phyloP scores from a whole-genome alignment of 2,113 vertebrate species.

The Engraulis encrasicolus region DNA sequence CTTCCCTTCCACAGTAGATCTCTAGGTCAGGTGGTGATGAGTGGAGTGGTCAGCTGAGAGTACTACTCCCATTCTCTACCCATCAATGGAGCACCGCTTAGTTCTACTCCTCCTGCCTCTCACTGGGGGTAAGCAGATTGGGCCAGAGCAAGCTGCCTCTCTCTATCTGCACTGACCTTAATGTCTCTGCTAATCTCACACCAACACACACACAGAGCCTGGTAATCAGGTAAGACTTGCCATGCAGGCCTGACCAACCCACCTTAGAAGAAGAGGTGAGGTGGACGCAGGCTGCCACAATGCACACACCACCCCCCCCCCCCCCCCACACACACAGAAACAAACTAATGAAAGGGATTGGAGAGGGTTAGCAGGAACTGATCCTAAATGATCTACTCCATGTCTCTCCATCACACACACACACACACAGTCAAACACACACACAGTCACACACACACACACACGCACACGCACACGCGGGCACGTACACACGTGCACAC shows the following conservation, averaged over 20 bases:
- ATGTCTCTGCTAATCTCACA: neutral
- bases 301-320: no score
- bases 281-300: no score
- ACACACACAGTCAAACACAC: neutral
- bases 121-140: conserved; percentile 13
- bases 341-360: conserved; percentile 68
- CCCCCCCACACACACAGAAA: neutral
- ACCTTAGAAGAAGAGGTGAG: no score
- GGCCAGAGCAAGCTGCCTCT: neutral
- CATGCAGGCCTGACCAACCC: no score
- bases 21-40: no score
- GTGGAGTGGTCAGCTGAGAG: neutral
- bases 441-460: conserved; percentile 17
- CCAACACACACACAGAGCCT: neutral
- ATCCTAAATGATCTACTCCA: conserved; percentile 49
- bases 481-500: no score
- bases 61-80: neutral
- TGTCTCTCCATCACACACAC: conserved; percentile 46
- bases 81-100: neutral
- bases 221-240: neutral
- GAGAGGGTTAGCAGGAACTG: conserved; percentile 49
- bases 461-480: neutral
- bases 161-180: neutral
- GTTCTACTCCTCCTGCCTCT: conserved; percentile 7
- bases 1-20: no score